Evolutionary conservation across 2,888 invertebrate species (phyloP).

Genomic region (Lepidocyrtinus sp.): DNA sequence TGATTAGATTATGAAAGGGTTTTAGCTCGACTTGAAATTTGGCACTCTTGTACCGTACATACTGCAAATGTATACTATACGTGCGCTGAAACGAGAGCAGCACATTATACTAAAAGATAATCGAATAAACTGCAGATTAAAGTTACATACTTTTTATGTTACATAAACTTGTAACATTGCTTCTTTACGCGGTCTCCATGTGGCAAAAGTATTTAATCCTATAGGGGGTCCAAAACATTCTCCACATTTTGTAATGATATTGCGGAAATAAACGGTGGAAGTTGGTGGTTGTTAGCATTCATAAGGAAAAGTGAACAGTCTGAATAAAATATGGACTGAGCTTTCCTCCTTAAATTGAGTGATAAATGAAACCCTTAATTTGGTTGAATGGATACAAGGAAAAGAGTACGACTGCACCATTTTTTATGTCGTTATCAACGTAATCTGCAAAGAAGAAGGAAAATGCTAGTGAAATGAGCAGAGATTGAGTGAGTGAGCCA

Average conservation of each 20-base stretch:
- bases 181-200: not conserved
- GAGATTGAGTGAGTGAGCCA: too few relatives aligned
- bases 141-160: not conserved
- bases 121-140: not conserved
- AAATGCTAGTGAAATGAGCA: conserved; percentile 9
- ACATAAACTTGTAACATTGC: not conserved
- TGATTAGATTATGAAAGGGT: conserved; percentile 59
- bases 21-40: conserved; percentile 43
- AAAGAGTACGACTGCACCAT: conserved; percentile 31
- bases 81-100: too few relatives aligned
- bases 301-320: conserved; percentile 16
- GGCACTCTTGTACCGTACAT: too few relatives aligned
- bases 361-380: conserved; percentile 68
- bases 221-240: conserved; percentile 9
- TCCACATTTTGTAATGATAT: conserved; percentile 32
- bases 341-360: conserved; percentile 62
- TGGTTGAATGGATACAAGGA: conserved; percentile 47
- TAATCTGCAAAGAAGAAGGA: not conserved
- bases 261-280: conserved; percentile 53
- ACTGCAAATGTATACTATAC: too few relatives aligned
- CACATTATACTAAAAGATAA: not conserved
- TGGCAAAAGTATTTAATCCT: not conserved
- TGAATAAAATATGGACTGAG: conserved; percentile 57
- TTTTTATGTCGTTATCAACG: conserved; percentile 30
- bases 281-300: conserved; percentile 29